Evolutionary conservation across 2,888 invertebrate species (phyloP), one percentile per base, ranked within the genome.

Genomic region (Orthosia cruda): DNA sequence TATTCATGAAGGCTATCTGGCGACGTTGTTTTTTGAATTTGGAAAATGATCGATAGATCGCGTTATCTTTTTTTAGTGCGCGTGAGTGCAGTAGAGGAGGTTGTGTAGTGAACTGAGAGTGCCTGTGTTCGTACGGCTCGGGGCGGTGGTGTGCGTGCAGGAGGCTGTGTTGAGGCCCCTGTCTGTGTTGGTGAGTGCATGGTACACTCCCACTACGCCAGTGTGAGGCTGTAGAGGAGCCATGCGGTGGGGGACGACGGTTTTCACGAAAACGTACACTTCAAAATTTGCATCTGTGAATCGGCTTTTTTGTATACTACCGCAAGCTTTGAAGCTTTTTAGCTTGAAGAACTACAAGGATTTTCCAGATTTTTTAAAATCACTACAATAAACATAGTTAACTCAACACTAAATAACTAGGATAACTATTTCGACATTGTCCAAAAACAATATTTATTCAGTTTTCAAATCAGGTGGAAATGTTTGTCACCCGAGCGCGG

Each of bases 21-120:
- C 92, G 91, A 89, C 88, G 91, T 91, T 89, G 91, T 94, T 94
- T 95, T 95, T 95, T 94, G 91, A 91, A 92, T 93, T 95, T 92
- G 91, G 93, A 95, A 95, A 96, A 96, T 96, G 95, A 95, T 95
- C 95, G 95, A 96, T 95, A 96, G 96, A 95, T 95, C 96, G 95
- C 95, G 94, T 94, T 95, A 93, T 95, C 94, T 96, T 96, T 96
- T 93, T 96, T 96, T 96, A 94, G 91, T 96, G 96, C 96, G 96
- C 96, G 96, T 96, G 96, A 96, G 96, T 96, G 96, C 96, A 96
- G 95, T 93, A 94, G 95, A 95, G 92, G 96, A 96, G 96, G 96
- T 95, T 95, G 95, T 96, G 93, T 96, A 92, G 94, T 92, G 92
- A 91, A 96, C 96, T 96, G 96, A 95, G 96, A 95, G 96, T 95